Conservation (phyloP, 2,113 vertebrate genomes). For the Regulus satrapa region DNA sequence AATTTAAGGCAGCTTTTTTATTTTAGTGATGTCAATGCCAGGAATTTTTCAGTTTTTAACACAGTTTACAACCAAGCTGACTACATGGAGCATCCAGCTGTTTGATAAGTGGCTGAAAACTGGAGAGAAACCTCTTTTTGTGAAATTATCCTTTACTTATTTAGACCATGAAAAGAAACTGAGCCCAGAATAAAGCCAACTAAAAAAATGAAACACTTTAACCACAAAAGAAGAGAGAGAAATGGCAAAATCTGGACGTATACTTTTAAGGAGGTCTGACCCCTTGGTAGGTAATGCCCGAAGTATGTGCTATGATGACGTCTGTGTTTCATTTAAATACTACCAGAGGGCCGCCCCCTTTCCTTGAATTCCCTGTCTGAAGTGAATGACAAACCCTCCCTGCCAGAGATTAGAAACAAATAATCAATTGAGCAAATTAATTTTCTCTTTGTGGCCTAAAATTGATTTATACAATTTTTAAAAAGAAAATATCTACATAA, state of each 20-base stretch:
- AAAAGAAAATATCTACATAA: background rate
- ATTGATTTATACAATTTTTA: background rate
- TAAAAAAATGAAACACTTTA: background rate
- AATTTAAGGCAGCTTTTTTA: background rate
- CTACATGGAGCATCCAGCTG: background rate
- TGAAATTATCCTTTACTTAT: background rate
- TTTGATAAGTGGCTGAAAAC: background rate
- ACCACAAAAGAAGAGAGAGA: background rate
- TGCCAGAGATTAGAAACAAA: background rate
- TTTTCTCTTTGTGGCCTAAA: background rate
- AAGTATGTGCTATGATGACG: background rate
- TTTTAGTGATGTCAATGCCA: background rate
- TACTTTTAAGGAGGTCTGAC: background rate
- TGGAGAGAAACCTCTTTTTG: background rate
- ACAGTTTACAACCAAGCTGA: background rate
- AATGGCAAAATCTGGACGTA: background rate
- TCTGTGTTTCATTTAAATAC: background rate
- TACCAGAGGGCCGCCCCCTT: background rate
- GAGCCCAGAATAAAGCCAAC: background rate
- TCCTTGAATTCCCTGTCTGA: background rate
- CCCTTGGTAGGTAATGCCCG: rapidly evolving
- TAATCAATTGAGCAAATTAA: background rate
- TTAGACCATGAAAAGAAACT: background rate
- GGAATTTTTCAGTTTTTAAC: background rate
- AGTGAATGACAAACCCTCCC: background rate